These are phyloP conservation scores for Ectropis grisescens DNA, from an alignment of 1,140 invertebrate species.

Conservation along the genomic window DNA sequence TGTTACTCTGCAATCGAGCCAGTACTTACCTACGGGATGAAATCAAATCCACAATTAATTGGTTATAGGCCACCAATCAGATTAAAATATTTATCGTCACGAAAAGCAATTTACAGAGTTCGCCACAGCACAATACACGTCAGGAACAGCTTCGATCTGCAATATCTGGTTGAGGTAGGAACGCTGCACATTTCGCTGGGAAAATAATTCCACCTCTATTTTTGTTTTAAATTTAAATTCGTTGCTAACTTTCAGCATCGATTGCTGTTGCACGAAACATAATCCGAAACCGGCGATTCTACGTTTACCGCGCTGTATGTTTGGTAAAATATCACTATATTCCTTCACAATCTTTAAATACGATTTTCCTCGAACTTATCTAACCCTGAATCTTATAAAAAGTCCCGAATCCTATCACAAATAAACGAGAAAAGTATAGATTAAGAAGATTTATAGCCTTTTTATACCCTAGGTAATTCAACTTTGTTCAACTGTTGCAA, in stretches of 20 bases:
- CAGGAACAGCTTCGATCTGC: constrained; percentile 36
- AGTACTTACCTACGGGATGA: too few species aligned
- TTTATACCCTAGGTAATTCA: constrained; percentile 23
- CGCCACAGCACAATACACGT: constrained; percentile 42
- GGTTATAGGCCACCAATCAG: constrained; percentile 42
- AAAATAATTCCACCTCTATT: constrained; percentile 20
- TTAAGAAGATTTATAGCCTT: constrained; percentile 21
- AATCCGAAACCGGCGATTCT: too few species aligned
- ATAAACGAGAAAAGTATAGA: constrained; percentile 22
- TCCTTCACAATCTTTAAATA: too few species aligned
- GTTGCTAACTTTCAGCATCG: too few species aligned
- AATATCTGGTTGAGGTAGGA: constrained; percentile 31
- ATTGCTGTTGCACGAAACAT: too few species aligned
- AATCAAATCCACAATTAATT: constrained; percentile 47
- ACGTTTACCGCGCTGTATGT: too few species aligned
- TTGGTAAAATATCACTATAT: too few species aligned
- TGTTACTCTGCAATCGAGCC: too few species aligned
- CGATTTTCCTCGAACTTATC: too few species aligned
- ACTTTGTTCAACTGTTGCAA: constrained; percentile 22
- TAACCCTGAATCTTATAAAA: constrained; percentile 8
- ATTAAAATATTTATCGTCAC: constrained; percentile 55
- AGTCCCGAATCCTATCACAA: constrained; percentile 17
- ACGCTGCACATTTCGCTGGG: constrained; percentile 19
- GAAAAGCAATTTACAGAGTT: constrained; percentile 50
- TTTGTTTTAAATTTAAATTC: constrained; percentile 8